phyloP scores from a whole-genome alignment of 2,888 invertebrate genomes.

The Hoplodrina blanda region DNA sequence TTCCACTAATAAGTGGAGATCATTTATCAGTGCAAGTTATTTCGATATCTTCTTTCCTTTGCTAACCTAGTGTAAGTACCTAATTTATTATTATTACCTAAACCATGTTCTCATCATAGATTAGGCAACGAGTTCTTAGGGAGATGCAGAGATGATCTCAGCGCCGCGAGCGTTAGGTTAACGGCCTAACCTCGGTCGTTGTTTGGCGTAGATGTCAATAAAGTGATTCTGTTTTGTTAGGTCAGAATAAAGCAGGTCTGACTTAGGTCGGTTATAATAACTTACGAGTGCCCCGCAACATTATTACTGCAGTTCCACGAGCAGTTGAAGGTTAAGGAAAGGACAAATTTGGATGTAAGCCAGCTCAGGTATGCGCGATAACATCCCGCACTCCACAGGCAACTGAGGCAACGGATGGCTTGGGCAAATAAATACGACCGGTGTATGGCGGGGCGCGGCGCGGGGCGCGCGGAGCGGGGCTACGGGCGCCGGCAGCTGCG shows the following conservation, averaged over 20 bases:
- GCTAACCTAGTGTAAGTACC: no score
- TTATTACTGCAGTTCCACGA: constrained; percentile 16
- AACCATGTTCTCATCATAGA: constrained; percentile 2
- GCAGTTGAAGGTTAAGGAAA: constrained; percentile 9
- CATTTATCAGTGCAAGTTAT: no score
- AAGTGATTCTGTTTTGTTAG: constrained; percentile 6
- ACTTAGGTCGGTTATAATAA: background rate
- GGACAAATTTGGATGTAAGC: constrained; percentile 27
- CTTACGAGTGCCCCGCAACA: background rate
- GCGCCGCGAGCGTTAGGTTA: constrained; percentile 39
- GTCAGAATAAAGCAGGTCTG: background rate
- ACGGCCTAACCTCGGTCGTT: constrained; percentile 40
- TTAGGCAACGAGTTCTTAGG: constrained; percentile 14
- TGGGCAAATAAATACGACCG: constrained; percentile 30
- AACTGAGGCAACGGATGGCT: background rate
- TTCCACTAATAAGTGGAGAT: background rate
- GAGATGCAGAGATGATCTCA: constrained; percentile 46
- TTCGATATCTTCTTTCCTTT: no score
- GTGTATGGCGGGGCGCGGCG: background rate
- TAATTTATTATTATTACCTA: background rate
- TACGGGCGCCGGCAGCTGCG: constrained; percentile 73
- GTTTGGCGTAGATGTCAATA: constrained; percentile 28
- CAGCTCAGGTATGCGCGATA: constrained; percentile 50
- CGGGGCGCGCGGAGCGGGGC: constrained; percentile 23
- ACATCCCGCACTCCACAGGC: constrained; percentile 28